These are phyloP conservation scores for Oreamnos americanus DNA, from an alignment of 2,113 vertebrate species.

Conservation along the genomic window DNA sequence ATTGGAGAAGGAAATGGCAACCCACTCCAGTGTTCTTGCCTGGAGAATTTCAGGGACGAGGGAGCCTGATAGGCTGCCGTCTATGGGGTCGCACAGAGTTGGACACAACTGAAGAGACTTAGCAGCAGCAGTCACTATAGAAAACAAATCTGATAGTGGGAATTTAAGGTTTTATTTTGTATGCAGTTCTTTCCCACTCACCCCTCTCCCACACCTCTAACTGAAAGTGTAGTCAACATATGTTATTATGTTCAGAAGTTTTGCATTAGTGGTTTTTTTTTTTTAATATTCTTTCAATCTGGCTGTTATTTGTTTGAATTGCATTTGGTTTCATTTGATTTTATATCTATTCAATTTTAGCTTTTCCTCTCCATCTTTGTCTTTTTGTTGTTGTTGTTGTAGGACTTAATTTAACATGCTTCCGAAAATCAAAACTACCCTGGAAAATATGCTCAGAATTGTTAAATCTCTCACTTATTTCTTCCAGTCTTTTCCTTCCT, in stretches of 20 bases:
- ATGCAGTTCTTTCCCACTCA: background rate
- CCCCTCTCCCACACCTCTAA: background rate
- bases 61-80: too few relatives aligned
- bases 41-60: too few relatives aligned
- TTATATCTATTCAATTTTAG: background rate
- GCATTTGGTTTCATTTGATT: conserved; percentile 4
- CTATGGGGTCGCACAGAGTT: too few relatives aligned
- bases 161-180: conserved; percentile 12
- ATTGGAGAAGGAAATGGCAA: too few relatives aligned
- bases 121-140: background rate
- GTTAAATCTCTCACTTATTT: background rate
- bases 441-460: background rate
- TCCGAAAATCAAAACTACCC: background rate
- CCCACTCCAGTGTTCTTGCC: too few relatives aligned
- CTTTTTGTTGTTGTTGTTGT: background rate
- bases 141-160: background rate
- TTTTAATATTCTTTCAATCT: background rate
- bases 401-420: background rate
- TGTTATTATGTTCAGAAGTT: background rate
- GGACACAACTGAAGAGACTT: too few relatives aligned
- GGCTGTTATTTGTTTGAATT: conserved; percentile 23
- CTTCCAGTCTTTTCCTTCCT: background rate
- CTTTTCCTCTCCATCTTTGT: background rate
- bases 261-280: background rate
- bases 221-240: background rate